Conservation (phyloP, 2,888 invertebrate genomes). For the Rhopalosiphum nymphaeae region DNA sequence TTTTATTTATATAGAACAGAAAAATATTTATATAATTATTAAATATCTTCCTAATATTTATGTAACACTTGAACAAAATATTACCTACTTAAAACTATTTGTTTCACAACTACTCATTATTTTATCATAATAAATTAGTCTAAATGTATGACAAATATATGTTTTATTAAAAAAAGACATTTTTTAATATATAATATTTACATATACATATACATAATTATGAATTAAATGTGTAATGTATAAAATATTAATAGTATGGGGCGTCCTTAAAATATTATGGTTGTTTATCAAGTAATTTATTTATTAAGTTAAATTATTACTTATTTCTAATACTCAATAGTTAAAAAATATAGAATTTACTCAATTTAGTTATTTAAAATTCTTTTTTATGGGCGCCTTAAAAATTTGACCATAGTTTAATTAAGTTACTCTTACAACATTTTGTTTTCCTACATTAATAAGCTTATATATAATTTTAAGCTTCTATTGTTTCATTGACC, state of each 20-base stretch:
- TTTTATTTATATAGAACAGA: slow-evolving; percentile 59
- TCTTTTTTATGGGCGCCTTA: slow-evolving; percentile 36
- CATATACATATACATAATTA: neutral
- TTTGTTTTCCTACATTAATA: slow-evolving; percentile 54
- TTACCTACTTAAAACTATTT: slow-evolving; percentile 60
- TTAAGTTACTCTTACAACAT: slow-evolving; percentile 36
- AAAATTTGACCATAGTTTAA: slow-evolving; percentile 24
- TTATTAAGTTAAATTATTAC: slow-evolving; percentile 51
- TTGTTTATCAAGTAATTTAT: slow-evolving; percentile 38
- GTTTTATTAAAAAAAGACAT: slow-evolving; percentile 52
- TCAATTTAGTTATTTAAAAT: slow-evolving; percentile 25
- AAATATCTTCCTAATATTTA: slow-evolving; percentile 62
- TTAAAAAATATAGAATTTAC: slow-evolving; percentile 36
- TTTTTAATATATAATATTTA: slow-evolving; percentile 47
- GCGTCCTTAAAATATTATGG: slow-evolving; percentile 24
- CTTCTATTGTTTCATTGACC: slow-evolving; percentile 56
- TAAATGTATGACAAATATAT: slow-evolving; percentile 44
- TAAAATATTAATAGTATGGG: slow-evolving; percentile 37
- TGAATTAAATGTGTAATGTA: slow-evolving; percentile 47
- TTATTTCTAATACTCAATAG: slow-evolving; percentile 47
- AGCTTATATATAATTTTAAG: slow-evolving; percentile 51
- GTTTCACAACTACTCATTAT: slow-evolving; percentile 57
- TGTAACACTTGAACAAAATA: slow-evolving; percentile 60
- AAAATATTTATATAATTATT: slow-evolving; percentile 44
- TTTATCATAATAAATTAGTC: slow-evolving; percentile 54